Evolutionary conservation across 2,797 vertebrate genomes (phyloP), one percentile per base, ranked within the genome.

Genomic region (Brachyalestes nurse): DNA sequence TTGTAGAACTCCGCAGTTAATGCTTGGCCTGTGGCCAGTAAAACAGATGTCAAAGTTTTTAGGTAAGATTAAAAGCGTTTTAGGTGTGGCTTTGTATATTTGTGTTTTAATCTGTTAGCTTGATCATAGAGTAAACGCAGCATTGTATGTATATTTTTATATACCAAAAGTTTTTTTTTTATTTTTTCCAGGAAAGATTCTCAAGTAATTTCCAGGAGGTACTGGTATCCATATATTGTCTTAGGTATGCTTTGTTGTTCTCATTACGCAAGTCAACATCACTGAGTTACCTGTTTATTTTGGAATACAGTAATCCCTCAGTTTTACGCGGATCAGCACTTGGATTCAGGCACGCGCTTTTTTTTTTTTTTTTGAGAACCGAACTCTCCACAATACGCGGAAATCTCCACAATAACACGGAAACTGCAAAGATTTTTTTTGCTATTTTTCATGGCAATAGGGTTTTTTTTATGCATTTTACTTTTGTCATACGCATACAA

Each of bases 211-310:
- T 34, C 42, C 53, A 77, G 85, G 51, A 62, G 78, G 38, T 86
- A 77, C 49, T 86, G 82, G 82, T 86, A 83, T 76, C 77, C 79
- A 0, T 2, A 16, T 74, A 40, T 86, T 58, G 64, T 28, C 47
- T 65, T 86, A 70, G 70, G 82, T 86, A 82, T 74, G 77, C 5
- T 6, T 0, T 57, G 13, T 0, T 45, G 16, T 47, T 72, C 16
- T 5, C 1, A 57, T 0, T 57, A 19, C 23, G 9, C 58, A 47
- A 47, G 45, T 8, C 45, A 47, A 45, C 42, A 45, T 45, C 42
- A 1, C 34, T 34, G 34, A 47, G 7, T 47, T 47, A 8, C 45
- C 45, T 53, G 51, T 53, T 53, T 14, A 53, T 19, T 19, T 53
- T 34, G 4, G 34, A 34, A 34, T 34, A 34, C n/a, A n/a, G n/a